Evolutionary conservation across 2,797 vertebrate genomes (phyloP).

Genomic region (Alauda arvensis): DNA sequence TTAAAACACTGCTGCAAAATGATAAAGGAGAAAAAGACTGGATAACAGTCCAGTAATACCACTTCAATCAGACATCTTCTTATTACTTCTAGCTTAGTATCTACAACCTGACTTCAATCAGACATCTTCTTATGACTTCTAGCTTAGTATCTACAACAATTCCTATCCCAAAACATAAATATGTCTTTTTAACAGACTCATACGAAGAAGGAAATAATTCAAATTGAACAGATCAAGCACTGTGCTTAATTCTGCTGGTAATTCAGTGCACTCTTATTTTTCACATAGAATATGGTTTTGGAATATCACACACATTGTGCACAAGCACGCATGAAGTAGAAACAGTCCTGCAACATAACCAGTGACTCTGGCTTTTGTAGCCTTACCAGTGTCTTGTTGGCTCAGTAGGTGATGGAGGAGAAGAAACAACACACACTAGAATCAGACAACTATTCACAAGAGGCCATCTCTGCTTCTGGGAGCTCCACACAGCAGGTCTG

Average conservation of each 20-base stretch:
- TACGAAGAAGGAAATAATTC: not conserved
- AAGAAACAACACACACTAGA: not conserved
- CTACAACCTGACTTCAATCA: not conserved
- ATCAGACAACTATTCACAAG: not conserved
- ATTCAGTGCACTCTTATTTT: not conserved
- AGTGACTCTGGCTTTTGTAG: not conserved
- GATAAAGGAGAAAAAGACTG: not conserved
- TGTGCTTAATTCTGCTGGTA: not conserved
- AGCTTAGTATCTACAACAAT: not conserved
- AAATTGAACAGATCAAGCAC: not conserved
- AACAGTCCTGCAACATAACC: not conserved
- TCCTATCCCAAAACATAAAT: not conserved
- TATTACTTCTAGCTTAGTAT: not conserved
- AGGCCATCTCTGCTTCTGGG: not conserved
- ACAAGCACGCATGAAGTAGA: not conserved
- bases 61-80: not conserved
- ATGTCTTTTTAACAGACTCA: not conserved
- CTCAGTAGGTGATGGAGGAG: not conserved
- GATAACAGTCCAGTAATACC: not conserved
- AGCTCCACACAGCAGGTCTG: fast-evolving
- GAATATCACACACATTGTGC: not conserved
- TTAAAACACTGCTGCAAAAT: not conserved
- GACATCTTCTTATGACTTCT: not conserved
- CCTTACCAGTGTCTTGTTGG: not conserved
- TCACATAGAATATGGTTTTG: fast-evolving